A percentile compares a stretch with the other conserved stretches of the same genome.
Conservation (phyloP, 2,888 invertebrate species). For the Periphyllus acericola region DNA sequence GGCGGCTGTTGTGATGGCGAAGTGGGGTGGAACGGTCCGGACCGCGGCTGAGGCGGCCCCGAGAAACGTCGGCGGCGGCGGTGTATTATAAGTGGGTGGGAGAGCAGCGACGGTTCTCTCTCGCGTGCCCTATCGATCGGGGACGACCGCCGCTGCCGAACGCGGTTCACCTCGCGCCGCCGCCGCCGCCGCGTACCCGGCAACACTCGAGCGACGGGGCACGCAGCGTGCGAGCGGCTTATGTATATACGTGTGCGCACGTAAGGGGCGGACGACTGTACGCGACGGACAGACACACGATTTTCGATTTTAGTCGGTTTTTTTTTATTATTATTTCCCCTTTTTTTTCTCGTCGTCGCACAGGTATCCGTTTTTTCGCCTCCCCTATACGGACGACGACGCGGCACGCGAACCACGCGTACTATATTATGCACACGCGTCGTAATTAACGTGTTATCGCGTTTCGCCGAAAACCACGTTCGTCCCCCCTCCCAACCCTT, state of each 20-base stretch:
- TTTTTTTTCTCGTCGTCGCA: too few species aligned
- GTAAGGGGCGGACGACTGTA: background rate
- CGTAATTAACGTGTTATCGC: too few species aligned
- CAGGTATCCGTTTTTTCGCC: too few species aligned
- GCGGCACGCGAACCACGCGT: too few species aligned
- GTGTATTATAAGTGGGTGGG: slow-evolving; percentile 28
- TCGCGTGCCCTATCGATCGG: slow-evolving; percentile 55
- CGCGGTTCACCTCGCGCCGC: slow-evolving; percentile 12
- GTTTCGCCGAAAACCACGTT: too few species aligned
- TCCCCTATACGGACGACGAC: too few species aligned
- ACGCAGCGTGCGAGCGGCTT: background rate
- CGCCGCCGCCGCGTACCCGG: background rate
- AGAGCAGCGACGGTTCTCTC: slow-evolving; percentile 56
- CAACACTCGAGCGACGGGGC: slow-evolving; percentile 32
- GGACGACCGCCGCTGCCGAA: background rate
- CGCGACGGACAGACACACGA: background rate
- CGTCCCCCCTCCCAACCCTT: too few species aligned
- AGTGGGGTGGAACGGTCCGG: background rate
- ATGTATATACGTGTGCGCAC: background rate
- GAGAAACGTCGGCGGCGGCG: background rate
- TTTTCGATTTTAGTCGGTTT: too few species aligned
- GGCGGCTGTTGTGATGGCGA: background rate
- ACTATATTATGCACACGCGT: too few species aligned
- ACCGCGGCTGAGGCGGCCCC: slow-evolving; percentile 21
- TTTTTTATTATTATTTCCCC: too few species aligned